These are phyloP conservation scores for Nannoperca obscura DNA, from an alignment of 2,797 vertebrate species.

Conservation along the genomic window DNA sequence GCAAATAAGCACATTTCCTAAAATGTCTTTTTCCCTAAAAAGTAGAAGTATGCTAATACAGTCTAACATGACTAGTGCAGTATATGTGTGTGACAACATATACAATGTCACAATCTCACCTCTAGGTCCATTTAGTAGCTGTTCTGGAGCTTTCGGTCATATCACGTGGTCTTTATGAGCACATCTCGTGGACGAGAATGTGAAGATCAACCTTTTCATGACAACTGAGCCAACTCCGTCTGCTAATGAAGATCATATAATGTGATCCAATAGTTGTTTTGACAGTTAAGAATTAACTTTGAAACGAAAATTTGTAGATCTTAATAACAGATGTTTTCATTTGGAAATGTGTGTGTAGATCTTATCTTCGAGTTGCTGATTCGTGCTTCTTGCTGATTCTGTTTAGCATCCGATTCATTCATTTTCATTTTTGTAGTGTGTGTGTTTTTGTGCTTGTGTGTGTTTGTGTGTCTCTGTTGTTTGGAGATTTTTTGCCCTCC, in stretches of 20 bases:
- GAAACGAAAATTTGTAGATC: not conserved
- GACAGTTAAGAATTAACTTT: too few relatives aligned
- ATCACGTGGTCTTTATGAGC: not conserved
- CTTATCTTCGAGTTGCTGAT: not conserved
- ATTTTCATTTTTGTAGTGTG: too few relatives aligned
- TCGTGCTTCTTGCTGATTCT: not conserved
- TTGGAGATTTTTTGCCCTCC: slow-evolving; percentile 8
- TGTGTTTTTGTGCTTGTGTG: not conserved
- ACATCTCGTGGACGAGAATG: not conserved
- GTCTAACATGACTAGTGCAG: not conserved
- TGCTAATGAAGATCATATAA: not conserved
- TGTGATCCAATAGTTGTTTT: not conserved
- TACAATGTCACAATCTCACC: not conserved
- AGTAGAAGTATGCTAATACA: not conserved
- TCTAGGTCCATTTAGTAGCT: too few relatives aligned
- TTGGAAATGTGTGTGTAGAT: not conserved
- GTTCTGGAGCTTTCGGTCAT: not conserved
- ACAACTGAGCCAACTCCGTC: not conserved
- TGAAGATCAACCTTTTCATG: not conserved
- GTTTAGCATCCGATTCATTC: not conserved
- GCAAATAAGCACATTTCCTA: not conserved
- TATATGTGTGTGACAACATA: not conserved
- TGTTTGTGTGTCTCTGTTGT: not conserved
- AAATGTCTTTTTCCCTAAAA: not conserved
- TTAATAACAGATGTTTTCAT: too few relatives aligned